Conservation (phyloP, 2,113 vertebrate species). For the Xyrauchen texanus region DNA sequence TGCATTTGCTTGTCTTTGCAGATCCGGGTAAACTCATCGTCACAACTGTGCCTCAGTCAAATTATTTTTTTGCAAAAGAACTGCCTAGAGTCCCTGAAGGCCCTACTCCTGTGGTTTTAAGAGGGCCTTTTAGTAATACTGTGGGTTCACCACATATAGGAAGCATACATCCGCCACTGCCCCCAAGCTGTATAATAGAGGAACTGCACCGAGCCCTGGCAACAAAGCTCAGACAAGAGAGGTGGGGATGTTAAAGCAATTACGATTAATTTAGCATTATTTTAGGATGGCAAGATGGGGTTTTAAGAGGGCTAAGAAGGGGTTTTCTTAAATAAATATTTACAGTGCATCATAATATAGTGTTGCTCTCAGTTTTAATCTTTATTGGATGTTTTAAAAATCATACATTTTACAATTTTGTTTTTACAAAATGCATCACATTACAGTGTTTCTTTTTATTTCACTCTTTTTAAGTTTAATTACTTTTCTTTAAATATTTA, state of each 20-base stretch:
- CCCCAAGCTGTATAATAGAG: slow-evolving; percentile 95
- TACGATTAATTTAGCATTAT: background rate
- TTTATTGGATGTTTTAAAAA: background rate
- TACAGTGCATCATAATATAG: no score
- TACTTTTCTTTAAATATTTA: no score
- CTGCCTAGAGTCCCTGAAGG: slow-evolving; percentile 77
- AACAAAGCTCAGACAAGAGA: slow-evolving; percentile 94
- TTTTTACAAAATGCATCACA: no score
- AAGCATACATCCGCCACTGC: slow-evolving; percentile 88
- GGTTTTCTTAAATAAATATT: no score
- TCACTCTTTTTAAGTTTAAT: no score
- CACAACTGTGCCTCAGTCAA: slow-evolving; percentile 74
- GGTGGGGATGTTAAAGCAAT: slow-evolving; percentile 69
- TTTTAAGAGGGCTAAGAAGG: no score
- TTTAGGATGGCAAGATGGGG: no score
- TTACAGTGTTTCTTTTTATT: no score
- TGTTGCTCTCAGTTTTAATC: no score
- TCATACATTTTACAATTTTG: no score
- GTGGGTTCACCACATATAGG: slow-evolving; percentile 87
- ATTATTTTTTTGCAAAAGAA: slow-evolving; percentile 78
- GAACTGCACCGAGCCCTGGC: slow-evolving; percentile 95
- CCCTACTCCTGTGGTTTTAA: slow-evolving; percentile 64
- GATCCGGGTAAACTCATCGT: slow-evolving; percentile 77
- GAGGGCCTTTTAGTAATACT: slow-evolving; percentile 83
- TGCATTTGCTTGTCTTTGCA: slow-evolving; percentile 24